A percentile compares a stretch with the other conserved stretches of the same genome.
phyloP scores from a whole-genome alignment of 2,888 invertebrate genomes.

The Isoperla grammatica region DNA sequence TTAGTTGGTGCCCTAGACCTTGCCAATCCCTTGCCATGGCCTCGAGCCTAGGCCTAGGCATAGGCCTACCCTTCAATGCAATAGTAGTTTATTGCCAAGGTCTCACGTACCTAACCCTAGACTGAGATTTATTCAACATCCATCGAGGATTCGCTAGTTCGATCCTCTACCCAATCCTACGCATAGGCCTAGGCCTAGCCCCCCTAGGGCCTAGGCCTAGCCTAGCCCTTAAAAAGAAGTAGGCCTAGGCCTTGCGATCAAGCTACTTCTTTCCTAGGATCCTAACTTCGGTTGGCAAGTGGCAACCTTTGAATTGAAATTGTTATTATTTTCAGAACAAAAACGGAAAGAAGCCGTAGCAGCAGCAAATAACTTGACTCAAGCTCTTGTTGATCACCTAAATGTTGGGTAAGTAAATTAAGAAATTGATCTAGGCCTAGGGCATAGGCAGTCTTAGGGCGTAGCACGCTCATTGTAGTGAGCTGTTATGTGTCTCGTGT shows the following conservation, averaged over 20 bases:
- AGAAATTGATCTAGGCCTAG: too few relatives aligned
- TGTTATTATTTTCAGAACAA: conserved; percentile 57
- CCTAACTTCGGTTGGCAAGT: too few relatives aligned
- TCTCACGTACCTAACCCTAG: too few relatives aligned
- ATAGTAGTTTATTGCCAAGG: too few relatives aligned
- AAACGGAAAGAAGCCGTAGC: conserved; percentile 89
- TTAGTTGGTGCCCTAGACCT: conserved; percentile 38
- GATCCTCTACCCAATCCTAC: not conserved
- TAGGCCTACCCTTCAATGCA: too few relatives aligned
- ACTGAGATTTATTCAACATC: too few relatives aligned
- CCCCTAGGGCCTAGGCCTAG: not conserved
- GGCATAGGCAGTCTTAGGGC: too few relatives aligned
- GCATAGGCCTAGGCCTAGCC: not conserved
- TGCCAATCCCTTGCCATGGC: not conserved
- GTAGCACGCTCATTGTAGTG: too few relatives aligned
- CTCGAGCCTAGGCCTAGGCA: not conserved
- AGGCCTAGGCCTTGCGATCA: conserved; percentile 4
- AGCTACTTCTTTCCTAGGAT: conserved; percentile 14
- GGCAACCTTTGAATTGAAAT: too few relatives aligned
- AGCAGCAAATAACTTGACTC: conserved; percentile 88
- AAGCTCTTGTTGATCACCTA: conserved; percentile 91
- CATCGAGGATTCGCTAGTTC: not conserved
- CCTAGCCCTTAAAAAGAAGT: conserved; percentile 2
- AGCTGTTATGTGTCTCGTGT: too few relatives aligned
- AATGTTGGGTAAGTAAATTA: conserved; percentile 90